Base-by-base conservation (phyloP, 2,113 vertebrate genomes). In the Lampris megalopsis region DNA sequence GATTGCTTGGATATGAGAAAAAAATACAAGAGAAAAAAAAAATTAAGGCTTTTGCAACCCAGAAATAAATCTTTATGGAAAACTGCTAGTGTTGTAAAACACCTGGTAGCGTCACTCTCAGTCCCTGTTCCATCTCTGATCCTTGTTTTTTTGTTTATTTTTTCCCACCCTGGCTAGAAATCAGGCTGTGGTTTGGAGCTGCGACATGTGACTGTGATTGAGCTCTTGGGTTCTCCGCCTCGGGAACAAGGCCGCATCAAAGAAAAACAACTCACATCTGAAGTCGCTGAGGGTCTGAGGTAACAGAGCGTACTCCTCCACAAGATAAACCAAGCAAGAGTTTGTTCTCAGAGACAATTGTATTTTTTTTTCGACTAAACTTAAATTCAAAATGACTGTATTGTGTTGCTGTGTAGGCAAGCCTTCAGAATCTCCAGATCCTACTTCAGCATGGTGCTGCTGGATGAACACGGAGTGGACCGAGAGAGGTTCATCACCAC, bases 271-370 rank as follows among this genome's bases (percentile, higher is more conserved):
- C 91, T 99, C 8, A 89, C 92, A 5, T 56, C 91, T 0, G 90
- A 93, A 71, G 95, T 97, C 91, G 95, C 98, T 0, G 94, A 98
- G 82, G 95, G 96, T 64, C 93, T 99, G 88, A 96, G 97, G 98
- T 99, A 89, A 82, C 0, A 24, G 9, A 24, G 9, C 4, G 48
- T 2, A 37, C 5, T 35, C 49, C 35, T 70, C 52, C 54, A 6
- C n/a, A 0, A 0, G 58, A 53, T 11, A n/a, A 53, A 53, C 48
- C 37, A 36, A 24, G 4, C 50, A n/a, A 53, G 11, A 61, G 57
- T 41, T 75, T 37, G 52, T 35, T 68, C 13, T 62, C 9, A 2
- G 2, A 24, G 24, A 24, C 24, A 24, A 24, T 24, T 24, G 24
- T 24, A 24, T 53, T 41, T 8, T 10, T 71, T 5, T 5, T 13